These are phyloP conservation scores for Heliconius aoede DNA, from an alignment of 2,888 invertebrate species.

Conservation along the genomic window DNA sequence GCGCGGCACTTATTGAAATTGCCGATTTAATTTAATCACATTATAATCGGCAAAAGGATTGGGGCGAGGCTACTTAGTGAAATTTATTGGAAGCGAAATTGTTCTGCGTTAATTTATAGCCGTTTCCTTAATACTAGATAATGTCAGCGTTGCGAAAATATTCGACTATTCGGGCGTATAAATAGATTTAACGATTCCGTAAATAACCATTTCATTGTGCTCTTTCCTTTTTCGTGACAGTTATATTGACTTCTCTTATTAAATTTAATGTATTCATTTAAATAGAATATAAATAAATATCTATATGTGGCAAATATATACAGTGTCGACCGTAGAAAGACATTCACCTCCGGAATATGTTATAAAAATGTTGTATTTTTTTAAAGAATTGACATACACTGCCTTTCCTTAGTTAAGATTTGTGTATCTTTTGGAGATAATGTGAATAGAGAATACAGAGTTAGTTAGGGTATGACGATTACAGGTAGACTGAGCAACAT, in stretches of 20 bases:
- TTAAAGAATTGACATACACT: too few species aligned
- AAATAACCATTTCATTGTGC: constrained; percentile 27
- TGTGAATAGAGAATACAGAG: too few species aligned
- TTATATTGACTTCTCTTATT: neutral
- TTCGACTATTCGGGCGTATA: constrained; percentile 26
- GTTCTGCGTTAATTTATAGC: constrained; percentile 41
- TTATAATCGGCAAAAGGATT: constrained; percentile 56
- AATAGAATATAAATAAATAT: too few species aligned
- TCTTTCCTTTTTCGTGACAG: constrained; percentile 8
- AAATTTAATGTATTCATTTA: too few species aligned
- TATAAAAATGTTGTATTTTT: too few species aligned
- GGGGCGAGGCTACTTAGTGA: constrained; percentile 41
- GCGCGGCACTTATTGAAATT: constrained; percentile 80
- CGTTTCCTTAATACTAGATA: constrained; percentile 38
- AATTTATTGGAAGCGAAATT: constrained; percentile 48
- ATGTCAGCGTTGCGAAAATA: constrained; percentile 25
- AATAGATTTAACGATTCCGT: constrained; percentile 34
- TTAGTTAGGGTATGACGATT: too few species aligned
- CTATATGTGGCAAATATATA: too few species aligned
- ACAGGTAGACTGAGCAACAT: too few species aligned
- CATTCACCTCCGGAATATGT: too few species aligned
- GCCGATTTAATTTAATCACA: constrained; percentile 78
- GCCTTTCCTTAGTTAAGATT: too few species aligned
- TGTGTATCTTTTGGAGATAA: too few species aligned
- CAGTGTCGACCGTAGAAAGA: too few species aligned